phyloP scores from a whole-genome alignment of 2,113 vertebrate genomes.

The Telmatochromis sp. region DNA sequence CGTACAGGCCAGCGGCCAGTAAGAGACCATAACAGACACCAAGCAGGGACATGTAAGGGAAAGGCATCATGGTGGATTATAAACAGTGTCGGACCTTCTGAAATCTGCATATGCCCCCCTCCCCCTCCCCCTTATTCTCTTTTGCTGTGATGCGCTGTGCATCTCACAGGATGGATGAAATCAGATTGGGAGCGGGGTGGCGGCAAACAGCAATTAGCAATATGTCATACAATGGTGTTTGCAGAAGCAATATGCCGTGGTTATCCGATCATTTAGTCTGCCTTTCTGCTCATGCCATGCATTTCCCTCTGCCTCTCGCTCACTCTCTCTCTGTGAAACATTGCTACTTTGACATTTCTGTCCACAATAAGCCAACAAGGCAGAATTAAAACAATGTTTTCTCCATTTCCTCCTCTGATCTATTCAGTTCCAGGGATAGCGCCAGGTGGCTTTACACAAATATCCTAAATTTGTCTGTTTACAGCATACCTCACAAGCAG shows the following conservation, averaged over 20 bases:
- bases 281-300: not conserved
- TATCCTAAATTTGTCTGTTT: not conserved
- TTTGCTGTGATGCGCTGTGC: not conserved
- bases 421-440: not conserved
- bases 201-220: not conserved
- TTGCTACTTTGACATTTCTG: not conserved
- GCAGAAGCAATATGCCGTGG: not conserved
- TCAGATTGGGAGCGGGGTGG: not conserved
- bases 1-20: not conserved
- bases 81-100: not conserved
- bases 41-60: constrained; percentile 44
- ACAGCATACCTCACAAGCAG: not conserved
- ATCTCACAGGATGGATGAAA: not conserved
- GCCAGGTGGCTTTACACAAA: not conserved
- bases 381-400: not conserved
- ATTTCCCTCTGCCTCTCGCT: not conserved
- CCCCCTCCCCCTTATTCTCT: not conserved
- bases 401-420: not conserved
- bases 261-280: not conserved
- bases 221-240: not conserved
- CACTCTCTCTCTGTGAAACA: not conserved
- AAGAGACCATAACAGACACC: constrained; percentile 5
- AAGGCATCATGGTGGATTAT: constrained; percentile 5
- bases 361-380: not conserved
- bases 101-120: not conserved